Evolutionary conservation across 2,797 vertebrate species (phyloP).

Genomic region (Sebastes hubbsi): DNA sequence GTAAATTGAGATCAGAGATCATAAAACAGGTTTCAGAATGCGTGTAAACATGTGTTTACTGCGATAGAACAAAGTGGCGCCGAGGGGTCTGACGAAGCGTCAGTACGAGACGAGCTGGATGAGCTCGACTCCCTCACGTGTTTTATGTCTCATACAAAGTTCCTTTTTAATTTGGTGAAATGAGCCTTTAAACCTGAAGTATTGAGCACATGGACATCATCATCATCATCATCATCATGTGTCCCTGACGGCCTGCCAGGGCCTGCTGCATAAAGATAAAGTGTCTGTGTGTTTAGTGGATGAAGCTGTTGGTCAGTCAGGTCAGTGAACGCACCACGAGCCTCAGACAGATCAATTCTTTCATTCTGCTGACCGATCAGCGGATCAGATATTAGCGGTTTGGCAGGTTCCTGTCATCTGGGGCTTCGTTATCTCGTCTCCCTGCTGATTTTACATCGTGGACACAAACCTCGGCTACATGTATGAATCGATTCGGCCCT

Average conservation of each 20-base stretch:
- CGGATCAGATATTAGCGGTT: constrained; percentile 15
- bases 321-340: constrained; percentile 42
- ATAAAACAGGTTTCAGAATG: too few relatives aligned
- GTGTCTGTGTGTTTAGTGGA: not conserved
- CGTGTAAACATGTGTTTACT: too few relatives aligned
- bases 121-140: not conserved
- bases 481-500: constrained; percentile 13
- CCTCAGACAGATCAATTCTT: constrained; percentile 10
- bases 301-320: not conserved
- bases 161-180: not conserved
- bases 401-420: constrained; percentile 43
- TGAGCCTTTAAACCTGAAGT: not conserved
- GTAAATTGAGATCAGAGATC: too few relatives aligned
- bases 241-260: not conserved
- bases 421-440: constrained; percentile 58
- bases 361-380: not conserved
- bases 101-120: too few relatives aligned
- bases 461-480: constrained; percentile 1
- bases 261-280: not conserved
- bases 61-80: too few relatives aligned
- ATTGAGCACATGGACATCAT: too few relatives aligned
- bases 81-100: too few relatives aligned
- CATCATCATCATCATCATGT: not conserved
- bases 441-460: constrained; percentile 45
- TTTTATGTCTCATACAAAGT: not conserved